A percentile compares a stretch with the other conserved stretches of the same genome.
Conservation (phyloP, 1,140 invertebrate species). For the Metaphire vulgaris region DNA sequence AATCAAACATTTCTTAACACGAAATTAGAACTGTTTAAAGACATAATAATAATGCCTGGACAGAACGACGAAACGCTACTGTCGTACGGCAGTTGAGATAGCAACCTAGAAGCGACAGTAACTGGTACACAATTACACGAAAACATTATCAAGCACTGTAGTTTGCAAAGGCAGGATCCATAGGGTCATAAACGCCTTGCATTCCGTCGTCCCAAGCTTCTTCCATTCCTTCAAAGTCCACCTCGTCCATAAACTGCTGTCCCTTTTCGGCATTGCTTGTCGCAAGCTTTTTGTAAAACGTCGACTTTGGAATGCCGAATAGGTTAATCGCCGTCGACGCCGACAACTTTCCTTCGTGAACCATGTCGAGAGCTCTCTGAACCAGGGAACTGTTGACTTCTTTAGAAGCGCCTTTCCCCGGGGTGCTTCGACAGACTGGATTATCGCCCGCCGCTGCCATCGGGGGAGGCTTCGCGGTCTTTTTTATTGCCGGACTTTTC, state of each 20-base stretch:
- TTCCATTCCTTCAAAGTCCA: neutral
- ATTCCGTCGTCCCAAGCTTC: neutral
- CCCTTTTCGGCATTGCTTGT: constrained; percentile 1
- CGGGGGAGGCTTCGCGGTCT: neutral
- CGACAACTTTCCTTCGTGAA: constrained; percentile 13
- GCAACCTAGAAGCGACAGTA: neutral
- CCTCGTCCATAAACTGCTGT: neutral
- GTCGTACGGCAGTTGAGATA: too few species aligned
- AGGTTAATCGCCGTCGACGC: constrained; percentile 8
- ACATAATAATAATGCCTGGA: too few species aligned
- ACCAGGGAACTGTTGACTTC: neutral
- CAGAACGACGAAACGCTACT: too few species aligned
- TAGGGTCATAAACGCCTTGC: neutral
- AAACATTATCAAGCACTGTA: neutral
- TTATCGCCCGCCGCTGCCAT: neutral
- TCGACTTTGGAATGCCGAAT: constrained; percentile 13
- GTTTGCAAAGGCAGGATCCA: neutral
- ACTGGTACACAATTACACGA: neutral
- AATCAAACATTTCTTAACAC: too few species aligned
- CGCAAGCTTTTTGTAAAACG: constrained; percentile 7
- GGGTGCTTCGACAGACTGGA: neutral
- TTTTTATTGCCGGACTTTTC: neutral
- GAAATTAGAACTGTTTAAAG: too few species aligned
- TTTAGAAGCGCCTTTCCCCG: neutral
- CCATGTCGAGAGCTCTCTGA: constrained; percentile 10